A percentile compares a stretch with the other conserved stretches of the same genome.
Conservation (phyloP, 2,113 vertebrate species). For the Otocyon megalotis region DNA sequence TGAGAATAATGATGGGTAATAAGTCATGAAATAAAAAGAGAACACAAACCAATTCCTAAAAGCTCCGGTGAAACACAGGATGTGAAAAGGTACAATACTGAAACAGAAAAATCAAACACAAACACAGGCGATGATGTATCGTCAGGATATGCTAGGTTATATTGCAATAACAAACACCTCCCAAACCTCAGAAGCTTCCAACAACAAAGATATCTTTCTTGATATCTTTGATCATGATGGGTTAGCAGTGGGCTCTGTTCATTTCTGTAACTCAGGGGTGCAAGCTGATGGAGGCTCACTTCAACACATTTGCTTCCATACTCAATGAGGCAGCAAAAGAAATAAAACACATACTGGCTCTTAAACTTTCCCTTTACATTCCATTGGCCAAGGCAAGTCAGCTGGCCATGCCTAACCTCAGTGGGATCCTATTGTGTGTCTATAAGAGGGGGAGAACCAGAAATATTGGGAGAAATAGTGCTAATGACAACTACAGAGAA, state of each 20-base stretch:
- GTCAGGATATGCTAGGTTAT: neutral
- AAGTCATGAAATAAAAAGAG: neutral
- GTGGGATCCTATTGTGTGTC: neutral
- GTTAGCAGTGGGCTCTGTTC: neutral
- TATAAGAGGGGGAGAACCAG: neutral
- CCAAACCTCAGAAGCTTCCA: neutral
- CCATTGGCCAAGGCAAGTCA: neutral
- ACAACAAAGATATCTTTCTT: neutral
- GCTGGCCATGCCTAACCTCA: neutral
- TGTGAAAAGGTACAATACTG: neutral
- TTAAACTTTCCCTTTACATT: neutral
- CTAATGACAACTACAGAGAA: neutral
- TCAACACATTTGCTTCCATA: neutral
- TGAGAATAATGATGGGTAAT: neutral
- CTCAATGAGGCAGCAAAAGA: neutral
- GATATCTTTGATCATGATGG: neutral
- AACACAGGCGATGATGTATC: neutral
- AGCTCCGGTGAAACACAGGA: neutral
- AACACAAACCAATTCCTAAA: neutral
- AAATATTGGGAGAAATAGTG: neutral
- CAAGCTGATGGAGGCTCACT: neutral
- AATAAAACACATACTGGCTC: neutral
- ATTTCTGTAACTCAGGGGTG: neutral
- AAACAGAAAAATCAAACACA: neutral
- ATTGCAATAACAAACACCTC: neutral